Evolutionary conservation across 2,888 invertebrate genomes (phyloP).

Genomic region (Clivina fossor): DNA sequence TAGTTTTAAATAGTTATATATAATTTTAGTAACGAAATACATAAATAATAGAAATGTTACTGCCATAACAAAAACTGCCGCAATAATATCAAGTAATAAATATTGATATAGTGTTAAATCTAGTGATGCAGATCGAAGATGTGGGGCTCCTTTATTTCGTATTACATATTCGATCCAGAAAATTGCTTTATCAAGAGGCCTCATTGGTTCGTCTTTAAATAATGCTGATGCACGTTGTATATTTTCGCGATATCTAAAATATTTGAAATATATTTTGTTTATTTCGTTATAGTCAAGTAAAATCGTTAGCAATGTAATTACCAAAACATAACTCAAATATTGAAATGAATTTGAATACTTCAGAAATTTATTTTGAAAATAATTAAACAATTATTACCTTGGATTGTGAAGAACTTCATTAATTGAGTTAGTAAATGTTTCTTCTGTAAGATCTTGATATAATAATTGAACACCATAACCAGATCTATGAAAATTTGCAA

Average conservation of each 20-base stretch:
- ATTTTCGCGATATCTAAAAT: slow-evolving; percentile 25
- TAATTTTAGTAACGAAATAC: too few species aligned
- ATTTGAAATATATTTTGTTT: too few species aligned
- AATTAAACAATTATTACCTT: slow-evolving; percentile 34
- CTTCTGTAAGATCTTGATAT: slow-evolving; percentile 45
- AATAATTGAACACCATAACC: slow-evolving; percentile 49
- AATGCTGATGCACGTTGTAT: slow-evolving; percentile 12
- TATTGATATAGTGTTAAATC: slow-evolving; percentile 21
- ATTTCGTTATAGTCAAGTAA: too few species aligned
- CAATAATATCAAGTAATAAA: slow-evolving; percentile 30
- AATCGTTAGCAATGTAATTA: too few species aligned
- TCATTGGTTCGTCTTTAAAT: slow-evolving; percentile 18
- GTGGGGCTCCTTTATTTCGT: slow-evolving; percentile 19
- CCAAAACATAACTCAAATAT: too few species aligned
- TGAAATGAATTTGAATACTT: too few species aligned
- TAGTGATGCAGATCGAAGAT: slow-evolving; percentile 21
- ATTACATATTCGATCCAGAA: slow-evolving; percentile 32
- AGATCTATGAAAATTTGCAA: slow-evolving; percentile 36
- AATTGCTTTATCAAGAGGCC: slow-evolving; percentile 26
- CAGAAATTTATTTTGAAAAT: too few species aligned
- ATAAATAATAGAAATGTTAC: too few species aligned
- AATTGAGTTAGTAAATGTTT: slow-evolving; percentile 45
- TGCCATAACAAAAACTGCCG: background rate
- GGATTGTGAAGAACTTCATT: slow-evolving; percentile 35
- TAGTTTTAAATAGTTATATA: too few species aligned